phyloP scores from a whole-genome alignment of 2,888 invertebrate species.

The Allacma fusca region DNA sequence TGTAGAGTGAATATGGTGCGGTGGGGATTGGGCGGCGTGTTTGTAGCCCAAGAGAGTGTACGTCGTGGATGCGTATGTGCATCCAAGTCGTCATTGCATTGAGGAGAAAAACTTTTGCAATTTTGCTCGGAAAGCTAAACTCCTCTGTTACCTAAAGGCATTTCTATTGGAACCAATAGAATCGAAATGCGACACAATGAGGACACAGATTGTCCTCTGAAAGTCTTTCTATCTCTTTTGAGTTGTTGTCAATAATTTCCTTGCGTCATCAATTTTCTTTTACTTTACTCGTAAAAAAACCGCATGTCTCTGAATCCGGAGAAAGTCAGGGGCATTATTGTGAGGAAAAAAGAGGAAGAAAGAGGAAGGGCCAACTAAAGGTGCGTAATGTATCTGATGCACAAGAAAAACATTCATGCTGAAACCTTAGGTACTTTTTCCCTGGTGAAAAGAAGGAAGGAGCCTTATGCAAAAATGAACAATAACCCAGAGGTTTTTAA shows the following conservation, averaged over 20 bases:
- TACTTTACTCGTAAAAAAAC: slow-evolving; percentile 5
- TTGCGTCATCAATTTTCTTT: slow-evolving; percentile 35
- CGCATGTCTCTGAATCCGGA: neutral
- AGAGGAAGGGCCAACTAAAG: neutral
- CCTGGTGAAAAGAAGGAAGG: neutral
- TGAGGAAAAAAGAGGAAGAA: too few species aligned
- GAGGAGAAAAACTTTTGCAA: slow-evolving; percentile 26
- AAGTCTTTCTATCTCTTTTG: slow-evolving; percentile 14
- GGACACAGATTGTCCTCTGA: slow-evolving; percentile 21
- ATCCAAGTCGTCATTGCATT: slow-evolving; percentile 12
- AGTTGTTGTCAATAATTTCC: slow-evolving; percentile 36
- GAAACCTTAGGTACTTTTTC: too few species aligned
- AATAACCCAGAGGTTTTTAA: too few species aligned
- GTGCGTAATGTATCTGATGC: neutral
- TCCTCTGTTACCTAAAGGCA: slow-evolving; percentile 27
- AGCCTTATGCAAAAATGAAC: too few species aligned
- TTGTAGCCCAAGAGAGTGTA: neutral
- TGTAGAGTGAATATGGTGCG: neutral
- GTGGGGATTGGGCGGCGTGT: neutral
- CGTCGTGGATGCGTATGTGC: neutral
- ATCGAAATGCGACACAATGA: slow-evolving; percentile 32
- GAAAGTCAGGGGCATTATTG: neutral
- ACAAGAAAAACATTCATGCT: too few species aligned
- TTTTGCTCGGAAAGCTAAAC: slow-evolving; percentile 22
- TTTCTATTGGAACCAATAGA: slow-evolving; percentile 30